Evolutionary conservation across 2,113 vertebrate species (phyloP).

Genomic region (Indri indri): DNA sequence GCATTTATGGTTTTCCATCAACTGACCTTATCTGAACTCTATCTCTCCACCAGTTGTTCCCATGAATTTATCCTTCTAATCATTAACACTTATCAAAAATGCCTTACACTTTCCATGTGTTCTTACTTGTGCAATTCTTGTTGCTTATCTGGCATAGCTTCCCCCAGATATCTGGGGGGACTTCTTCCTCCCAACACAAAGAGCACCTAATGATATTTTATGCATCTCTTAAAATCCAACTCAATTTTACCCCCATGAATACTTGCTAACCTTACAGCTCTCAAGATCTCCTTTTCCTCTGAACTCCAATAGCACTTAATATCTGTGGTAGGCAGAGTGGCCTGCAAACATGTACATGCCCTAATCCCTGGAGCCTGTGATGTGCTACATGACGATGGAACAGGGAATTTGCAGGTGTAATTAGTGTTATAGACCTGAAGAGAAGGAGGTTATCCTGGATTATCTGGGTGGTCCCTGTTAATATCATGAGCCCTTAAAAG

Average conservation of each 20-base stretch:
- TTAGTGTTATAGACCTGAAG: not conserved
- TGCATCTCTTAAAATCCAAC: not conserved
- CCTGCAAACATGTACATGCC: not conserved
- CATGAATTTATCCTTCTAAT: not conserved
- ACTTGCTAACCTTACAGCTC: not conserved
- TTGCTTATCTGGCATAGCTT: not conserved
- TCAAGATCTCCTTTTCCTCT: not conserved
- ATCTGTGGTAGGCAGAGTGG: not conserved
- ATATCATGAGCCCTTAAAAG: not conserved
- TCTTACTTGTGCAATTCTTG: not conserved
- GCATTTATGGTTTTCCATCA: constrained; percentile 46
- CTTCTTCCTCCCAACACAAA: not conserved
- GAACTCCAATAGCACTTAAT: not conserved
- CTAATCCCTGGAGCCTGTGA: not conserved
- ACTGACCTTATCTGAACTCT: constrained; percentile 27
- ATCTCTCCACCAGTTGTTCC: not conserved
- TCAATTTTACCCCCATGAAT: not conserved
- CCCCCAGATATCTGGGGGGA: not conserved
- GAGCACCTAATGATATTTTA: not conserved
- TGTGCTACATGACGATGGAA: not conserved
- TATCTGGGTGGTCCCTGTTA: not conserved
- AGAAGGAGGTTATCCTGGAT: not conserved
- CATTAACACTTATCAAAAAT: constrained; percentile 37
- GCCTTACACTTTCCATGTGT: not conserved
- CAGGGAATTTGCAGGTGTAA: not conserved